Evolutionary conservation across 2,113 vertebrate genomes (phyloP).

Genomic region (Nothobranchius kuhntae): DNA sequence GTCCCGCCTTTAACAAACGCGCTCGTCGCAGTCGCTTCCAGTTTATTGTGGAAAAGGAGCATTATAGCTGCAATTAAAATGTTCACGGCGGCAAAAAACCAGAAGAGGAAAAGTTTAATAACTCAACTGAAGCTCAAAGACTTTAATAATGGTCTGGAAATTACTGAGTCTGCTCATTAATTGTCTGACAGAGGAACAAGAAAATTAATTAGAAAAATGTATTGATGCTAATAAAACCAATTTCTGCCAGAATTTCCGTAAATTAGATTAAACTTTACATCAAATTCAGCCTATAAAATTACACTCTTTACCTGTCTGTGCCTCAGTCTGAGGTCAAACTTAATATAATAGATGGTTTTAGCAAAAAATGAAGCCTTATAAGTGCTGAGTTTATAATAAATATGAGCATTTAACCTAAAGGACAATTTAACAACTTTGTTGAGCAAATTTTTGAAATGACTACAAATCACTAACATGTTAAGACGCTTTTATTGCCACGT

Average conservation of each 20-base stretch:
- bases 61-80: slow-evolving; percentile 26
- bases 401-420: too few species aligned
- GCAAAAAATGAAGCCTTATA: background rate
- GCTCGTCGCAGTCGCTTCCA: slow-evolving; percentile 10
- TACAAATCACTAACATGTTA: too few species aligned
- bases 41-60: slow-evolving; percentile 18
- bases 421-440: too few species aligned
- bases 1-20: slow-evolving; percentile 13
- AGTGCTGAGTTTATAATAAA: background rate
- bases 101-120: slow-evolving; percentile 28
- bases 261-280: slow-evolving; percentile 16
- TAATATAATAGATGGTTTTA: background rate
- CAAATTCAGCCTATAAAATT: background rate
- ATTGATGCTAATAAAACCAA: slow-evolving; percentile 20
- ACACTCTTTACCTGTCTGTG: background rate
- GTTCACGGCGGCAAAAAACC: slow-evolving; percentile 38
- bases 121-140: slow-evolving; percentile 26
- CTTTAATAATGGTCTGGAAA: slow-evolving; percentile 41
- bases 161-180: slow-evolving; percentile 36
- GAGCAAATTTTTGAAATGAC: too few species aligned
- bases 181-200: slow-evolving; percentile 21
- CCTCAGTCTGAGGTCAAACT: slow-evolving; percentile 2
- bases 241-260: slow-evolving; percentile 4
- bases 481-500: too few species aligned
- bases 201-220: slow-evolving; percentile 32